A percentile compares a stretch with the other conserved stretches of the same genome.
Evolutionary conservation across 1,140 invertebrate genomes (phyloP).

Genomic region (Ceratosolen fusciceps): DNA sequence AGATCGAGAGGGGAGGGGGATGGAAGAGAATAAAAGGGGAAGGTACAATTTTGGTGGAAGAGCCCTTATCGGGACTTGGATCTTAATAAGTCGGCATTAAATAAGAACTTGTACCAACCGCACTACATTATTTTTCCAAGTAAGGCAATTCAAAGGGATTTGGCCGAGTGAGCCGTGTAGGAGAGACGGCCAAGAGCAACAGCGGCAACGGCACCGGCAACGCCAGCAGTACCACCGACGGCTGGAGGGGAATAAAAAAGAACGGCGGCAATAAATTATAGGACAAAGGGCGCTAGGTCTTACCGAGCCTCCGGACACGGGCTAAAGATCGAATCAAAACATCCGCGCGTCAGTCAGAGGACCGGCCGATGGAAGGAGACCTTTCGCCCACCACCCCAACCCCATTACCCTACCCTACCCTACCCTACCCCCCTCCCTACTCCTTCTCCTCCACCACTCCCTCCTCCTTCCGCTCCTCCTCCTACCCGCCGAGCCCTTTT

Average conservation of each 20-base stretch:
- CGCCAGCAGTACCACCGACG: no score
- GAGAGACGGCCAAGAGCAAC: no score
- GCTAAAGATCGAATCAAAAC: conserved; percentile 35
- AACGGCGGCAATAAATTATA: conserved; percentile 27
- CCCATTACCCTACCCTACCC: no score
- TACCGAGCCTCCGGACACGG: neutral
- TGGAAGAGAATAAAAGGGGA: neutral
- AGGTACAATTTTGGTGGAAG: neutral
- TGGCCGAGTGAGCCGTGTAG: neutral
- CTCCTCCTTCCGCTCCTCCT: no score
- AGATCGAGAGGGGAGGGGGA: neutral
- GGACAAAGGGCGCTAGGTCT: conserved; percentile 15
- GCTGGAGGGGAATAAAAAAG: neutral
- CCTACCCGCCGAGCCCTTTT: no score
- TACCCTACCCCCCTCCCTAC: no score
- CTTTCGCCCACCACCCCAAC: neutral
- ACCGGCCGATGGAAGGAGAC: neutral
- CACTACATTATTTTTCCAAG: conserved; percentile 19
- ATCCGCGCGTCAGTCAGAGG: neutral
- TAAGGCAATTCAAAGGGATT: conserved; percentile 28
- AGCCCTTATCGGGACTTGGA: neutral
- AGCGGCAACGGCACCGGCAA: no score
- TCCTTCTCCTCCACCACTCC: no score
- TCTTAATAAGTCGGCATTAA: conserved; percentile 39
- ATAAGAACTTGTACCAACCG: conserved; percentile 22